Evolutionary conservation across 2,797 vertebrate genomes (phyloP).

Genomic region (Podarcis siculus): DNA sequence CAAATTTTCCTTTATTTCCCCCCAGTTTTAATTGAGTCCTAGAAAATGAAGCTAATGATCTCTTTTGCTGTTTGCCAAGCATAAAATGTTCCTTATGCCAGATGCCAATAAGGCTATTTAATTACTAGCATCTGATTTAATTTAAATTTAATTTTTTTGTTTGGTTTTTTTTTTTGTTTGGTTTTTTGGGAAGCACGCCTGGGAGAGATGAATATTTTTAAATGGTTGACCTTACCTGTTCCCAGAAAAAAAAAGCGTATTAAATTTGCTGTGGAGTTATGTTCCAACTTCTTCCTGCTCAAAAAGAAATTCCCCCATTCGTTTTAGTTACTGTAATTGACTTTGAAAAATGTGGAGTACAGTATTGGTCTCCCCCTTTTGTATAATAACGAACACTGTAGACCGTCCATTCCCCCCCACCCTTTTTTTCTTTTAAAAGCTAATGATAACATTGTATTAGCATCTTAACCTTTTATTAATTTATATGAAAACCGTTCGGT

Average conservation of each 20-base stretch:
- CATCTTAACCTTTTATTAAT: conserved; percentile 85
- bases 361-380: conserved; percentile 69
- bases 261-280: conserved; percentile 75
- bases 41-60: background rate
- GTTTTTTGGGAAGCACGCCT: background rate
- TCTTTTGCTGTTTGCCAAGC: background rate
- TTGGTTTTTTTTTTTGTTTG: background rate
- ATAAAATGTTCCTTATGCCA: background rate
- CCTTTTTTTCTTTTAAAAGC: conserved; percentile 76
- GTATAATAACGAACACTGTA: conserved; percentile 84
- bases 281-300: conserved; percentile 69
- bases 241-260: conserved; percentile 65
- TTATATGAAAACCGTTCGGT: conserved; percentile 86
- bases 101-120: background rate
- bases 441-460: conserved; percentile 80
- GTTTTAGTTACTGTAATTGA: conserved; percentile 76
- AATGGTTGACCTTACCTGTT: conserved; percentile 67
- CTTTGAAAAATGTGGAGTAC: conserved; percentile 70
- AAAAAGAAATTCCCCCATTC: conserved; percentile 69
- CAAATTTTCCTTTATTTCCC: background rate
- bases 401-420: conserved; percentile 80
- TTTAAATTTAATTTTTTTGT: background rate
- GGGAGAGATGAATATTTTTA: background rate
- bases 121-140: background rate
- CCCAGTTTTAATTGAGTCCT: background rate